Base-by-base conservation (phyloP, 2,888 invertebrate species). In the Brenthis ino region DNA sequence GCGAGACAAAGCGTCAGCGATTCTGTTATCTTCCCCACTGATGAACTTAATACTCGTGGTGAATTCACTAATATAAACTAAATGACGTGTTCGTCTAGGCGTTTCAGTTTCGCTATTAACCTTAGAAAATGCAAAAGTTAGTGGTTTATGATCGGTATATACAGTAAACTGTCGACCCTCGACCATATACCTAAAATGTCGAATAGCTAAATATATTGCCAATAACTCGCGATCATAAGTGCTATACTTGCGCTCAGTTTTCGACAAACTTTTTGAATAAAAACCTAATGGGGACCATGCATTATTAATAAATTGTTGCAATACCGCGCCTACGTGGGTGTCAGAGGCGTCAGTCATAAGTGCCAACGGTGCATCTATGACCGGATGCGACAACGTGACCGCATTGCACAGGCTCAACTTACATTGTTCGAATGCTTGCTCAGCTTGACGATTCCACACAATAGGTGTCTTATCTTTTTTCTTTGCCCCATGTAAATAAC, bases 231-330 rank as follows among this genome's bases (percentile, higher is more conserved):
- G 53, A 54, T 66, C 64, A 13, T 57, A 65, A 4, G 56, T 50
- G 12, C 24, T 51, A 33, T 64, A 65, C 16, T 57, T 65, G 11
- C 51, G 11, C 48, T 68, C 77, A 0, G 81, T 71, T 16, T 74
- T 61, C n/a, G 70, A 75, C 3, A 85, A 67, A 65, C 80, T 61
- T n/a, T 67, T 69, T 80, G 82, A 83, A 68, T 80, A 85, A 68
- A 82, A 85, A 4, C 79, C 79, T 12, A 85, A 60, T 0, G 83
- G 74, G 47, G 66, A 20, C 71, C 71, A 74, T 28, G 50, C 47
- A 16, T 57, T 60, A 13, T 61, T 55, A 14, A 74, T 67, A 2
- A 69, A 43, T 72, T 85, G 84, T 68, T 74, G 73, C 50, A 74
- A 48, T 3, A 70, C 71, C 2, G 67, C 71, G 13, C 72, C 73